Base-by-base conservation (phyloP, 1,140 invertebrate genomes). In the Trachymyrmex septentrionalis region DNA sequence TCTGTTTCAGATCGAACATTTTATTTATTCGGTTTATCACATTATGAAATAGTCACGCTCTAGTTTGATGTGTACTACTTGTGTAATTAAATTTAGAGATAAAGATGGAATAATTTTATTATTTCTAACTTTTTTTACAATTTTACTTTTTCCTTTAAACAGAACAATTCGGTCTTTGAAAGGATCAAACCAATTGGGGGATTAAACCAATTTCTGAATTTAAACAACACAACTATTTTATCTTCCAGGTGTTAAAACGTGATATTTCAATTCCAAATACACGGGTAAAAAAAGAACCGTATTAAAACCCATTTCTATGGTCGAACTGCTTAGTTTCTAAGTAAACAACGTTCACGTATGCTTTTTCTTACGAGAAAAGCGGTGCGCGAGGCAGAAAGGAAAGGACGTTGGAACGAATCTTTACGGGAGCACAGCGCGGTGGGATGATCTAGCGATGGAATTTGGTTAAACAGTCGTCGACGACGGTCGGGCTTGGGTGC, bases 391-490 rank as follows among this genome's bases (percentile, higher is more conserved):
- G 72, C 50, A 50, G 38, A 48, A 61, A 61, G 27, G 27, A 72
- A 38, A 59, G 77, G 90, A 64, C 34, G 38, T 38, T 44, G 64
- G 24, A 48, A 63, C 38, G 71, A 34, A 12, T 55, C 59, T 80
- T 71, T 69, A 76, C 27, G 63, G 77, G 66, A 87, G 75, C 86
- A 72, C 86, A 64, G 80, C 72, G 59, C 84, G 80, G 88, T 88
- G 71, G 88, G 90, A 90, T 90, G 86, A 91, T 90, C 87, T 66
- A 69, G 81, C 85, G 90, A 90, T 91, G 87, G 91, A 92, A 92
- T 92, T 92, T 89, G 86, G 91, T 92, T 91, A 92, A 92, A 92
- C 87, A 92, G 91, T 88, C 90, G 88, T 91, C 84, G 90, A 82
- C 87, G 85, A 89, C 89, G 88, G 88, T 91, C 87, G 87, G 88